These are phyloP conservation scores for Sinotaia quadrata DNA, from an alignment of 2,888 invertebrate genomes.

Conservation along the genomic window DNA sequence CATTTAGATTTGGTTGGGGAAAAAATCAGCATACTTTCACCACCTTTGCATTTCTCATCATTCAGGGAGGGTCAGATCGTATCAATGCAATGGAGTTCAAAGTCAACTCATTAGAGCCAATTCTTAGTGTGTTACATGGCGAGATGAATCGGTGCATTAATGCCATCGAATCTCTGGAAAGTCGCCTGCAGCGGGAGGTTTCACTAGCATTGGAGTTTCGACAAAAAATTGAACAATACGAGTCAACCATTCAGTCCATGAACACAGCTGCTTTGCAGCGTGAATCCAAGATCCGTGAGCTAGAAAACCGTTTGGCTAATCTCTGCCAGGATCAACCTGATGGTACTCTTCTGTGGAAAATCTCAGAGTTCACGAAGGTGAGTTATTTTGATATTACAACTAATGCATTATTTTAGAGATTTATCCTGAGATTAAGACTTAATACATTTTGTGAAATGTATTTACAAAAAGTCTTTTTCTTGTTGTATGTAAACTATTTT, in stretches of 20 bases:
- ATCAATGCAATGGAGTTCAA: slow-evolving; percentile 36
- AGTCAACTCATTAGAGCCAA: slow-evolving; percentile 51
- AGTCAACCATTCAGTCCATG: slow-evolving; percentile 42
- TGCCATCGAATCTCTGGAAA: slow-evolving; percentile 49
- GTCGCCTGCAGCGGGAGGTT: slow-evolving; percentile 25
- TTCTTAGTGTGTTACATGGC: slow-evolving; percentile 56
- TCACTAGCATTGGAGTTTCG: slow-evolving; percentile 9
- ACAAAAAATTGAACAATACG: slow-evolving; percentile 37
- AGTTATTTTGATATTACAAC: too few relatives aligned
- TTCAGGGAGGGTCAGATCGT: neutral
- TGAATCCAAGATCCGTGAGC: slow-evolving; percentile 48
- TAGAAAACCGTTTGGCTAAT: slow-evolving; percentile 46
- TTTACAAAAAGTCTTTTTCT: too few relatives aligned
- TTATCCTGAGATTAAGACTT: too few relatives aligned
- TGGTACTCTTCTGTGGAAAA: slow-evolving; percentile 67
- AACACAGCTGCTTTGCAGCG: slow-evolving; percentile 48
- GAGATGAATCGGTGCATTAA: slow-evolving; percentile 58
- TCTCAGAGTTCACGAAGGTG: slow-evolving; percentile 58
- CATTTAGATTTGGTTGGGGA: too few relatives aligned
- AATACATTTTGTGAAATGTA: too few relatives aligned
- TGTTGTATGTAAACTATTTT: too few relatives aligned
- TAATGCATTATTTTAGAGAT: too few relatives aligned
- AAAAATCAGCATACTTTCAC: too few relatives aligned
- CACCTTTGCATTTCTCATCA: too few relatives aligned
- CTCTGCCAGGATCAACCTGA: slow-evolving; percentile 57